phyloP scores from a whole-genome alignment of 1,140 invertebrate species.

The Diorhabda carinulata region DNA sequence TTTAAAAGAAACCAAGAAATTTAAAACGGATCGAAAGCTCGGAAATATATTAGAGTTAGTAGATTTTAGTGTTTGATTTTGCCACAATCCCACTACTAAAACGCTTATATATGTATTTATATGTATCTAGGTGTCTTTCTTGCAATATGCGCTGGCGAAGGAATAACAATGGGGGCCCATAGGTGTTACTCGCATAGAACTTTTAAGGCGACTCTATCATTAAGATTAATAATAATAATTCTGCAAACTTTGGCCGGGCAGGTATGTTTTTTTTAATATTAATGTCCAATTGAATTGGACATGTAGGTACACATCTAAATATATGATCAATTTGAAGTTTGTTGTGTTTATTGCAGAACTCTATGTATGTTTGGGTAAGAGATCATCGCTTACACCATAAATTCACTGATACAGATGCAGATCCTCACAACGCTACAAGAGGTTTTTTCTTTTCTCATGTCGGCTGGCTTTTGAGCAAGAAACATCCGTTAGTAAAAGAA shows the following conservation, averaged over 20 bases:
- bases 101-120: too few relatives aligned
- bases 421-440: constrained; percentile 81
- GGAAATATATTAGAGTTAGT: too few relatives aligned
- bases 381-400: constrained; percentile 92
- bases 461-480: constrained; percentile 83
- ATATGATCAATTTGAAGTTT: too few relatives aligned
- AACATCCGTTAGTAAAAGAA: constrained; percentile 78
- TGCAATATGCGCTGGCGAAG: constrained; percentile 37
- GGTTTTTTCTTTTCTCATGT: constrained; percentile 93
- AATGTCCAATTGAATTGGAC: too few relatives aligned
- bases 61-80: too few relatives aligned
- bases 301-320: too few relatives aligned
- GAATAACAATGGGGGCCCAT: constrained; percentile 80
- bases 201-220: constrained; percentile 73
- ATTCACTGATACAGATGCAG: constrained; percentile 86
- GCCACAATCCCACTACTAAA: too few relatives aligned
- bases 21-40: too few relatives aligned
- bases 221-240: constrained; percentile 50
- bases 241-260: constrained; percentile 33
- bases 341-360: constrained; percentile 61
- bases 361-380: constrained; percentile 62
- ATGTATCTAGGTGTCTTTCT: neutral
- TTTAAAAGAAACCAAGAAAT: too few relatives aligned
- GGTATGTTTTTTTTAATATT: constrained; percentile 20
- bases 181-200: constrained; percentile 78